Conservation (phyloP, 1,140 invertebrate species). For the Bombus fervidus region DNA sequence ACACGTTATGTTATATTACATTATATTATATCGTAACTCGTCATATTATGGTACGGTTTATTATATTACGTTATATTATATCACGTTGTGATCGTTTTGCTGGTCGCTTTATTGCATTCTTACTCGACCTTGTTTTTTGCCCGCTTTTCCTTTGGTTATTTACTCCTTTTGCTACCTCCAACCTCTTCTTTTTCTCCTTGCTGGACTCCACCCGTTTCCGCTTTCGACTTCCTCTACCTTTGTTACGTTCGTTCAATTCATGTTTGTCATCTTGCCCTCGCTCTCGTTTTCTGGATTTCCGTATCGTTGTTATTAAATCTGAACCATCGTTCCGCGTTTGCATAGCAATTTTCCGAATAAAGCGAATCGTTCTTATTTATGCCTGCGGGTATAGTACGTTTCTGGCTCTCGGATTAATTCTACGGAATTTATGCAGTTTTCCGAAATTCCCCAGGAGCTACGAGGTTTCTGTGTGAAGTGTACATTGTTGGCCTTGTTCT, state of each 20-base stretch:
- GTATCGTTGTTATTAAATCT: constrained; percentile 1
- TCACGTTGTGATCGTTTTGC: neutral
- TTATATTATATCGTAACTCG: no score
- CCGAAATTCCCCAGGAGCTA: neutral
- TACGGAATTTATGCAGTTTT: neutral
- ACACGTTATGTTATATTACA: no score
- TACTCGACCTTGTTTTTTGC: constrained; percentile 11
- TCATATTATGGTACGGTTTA: no score
- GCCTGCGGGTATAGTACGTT: neutral
- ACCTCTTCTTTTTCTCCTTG: neutral
- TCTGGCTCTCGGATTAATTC: neutral
- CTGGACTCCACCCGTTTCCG: neutral
- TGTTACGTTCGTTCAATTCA: neutral
- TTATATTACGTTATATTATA: no score
- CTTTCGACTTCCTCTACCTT: neutral
- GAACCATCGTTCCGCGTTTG: neutral
- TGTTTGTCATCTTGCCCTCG: neutral
- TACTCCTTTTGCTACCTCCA: neutral
- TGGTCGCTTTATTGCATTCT: constrained; percentile 15
- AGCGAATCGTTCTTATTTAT: neutral
- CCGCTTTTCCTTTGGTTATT: neutral
- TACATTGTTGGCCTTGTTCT: no score
- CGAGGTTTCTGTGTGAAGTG: neutral
- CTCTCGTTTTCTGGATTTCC: neutral
- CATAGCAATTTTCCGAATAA: neutral